phyloP scores from a whole-genome alignment of 2,888 invertebrate genomes.

The Keiferia lycopersicella region DNA sequence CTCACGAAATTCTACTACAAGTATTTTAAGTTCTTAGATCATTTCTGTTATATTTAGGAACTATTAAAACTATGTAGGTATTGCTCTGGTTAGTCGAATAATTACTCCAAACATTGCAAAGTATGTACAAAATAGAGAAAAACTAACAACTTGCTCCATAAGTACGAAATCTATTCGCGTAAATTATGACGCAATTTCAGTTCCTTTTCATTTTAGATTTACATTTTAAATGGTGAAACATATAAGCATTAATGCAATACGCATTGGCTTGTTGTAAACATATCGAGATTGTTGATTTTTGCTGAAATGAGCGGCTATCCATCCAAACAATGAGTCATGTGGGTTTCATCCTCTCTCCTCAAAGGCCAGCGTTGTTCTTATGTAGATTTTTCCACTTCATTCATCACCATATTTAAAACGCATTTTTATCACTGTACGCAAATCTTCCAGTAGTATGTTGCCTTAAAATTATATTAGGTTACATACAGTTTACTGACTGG shows the following conservation, averaged over 20 bases:
- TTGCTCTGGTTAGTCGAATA: background rate
- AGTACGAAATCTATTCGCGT: slow-evolving; percentile 9
- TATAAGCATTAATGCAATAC: slow-evolving; percentile 38
- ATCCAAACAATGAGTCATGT: slow-evolving; percentile 50
- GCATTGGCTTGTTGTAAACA: slow-evolving; percentile 42
- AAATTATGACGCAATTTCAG: slow-evolving; percentile 24
- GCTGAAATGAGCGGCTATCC: slow-evolving; percentile 49
- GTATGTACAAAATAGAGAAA: background rate
- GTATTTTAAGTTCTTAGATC: background rate
- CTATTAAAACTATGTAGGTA: background rate
- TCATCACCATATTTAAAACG: slow-evolving; percentile 6
- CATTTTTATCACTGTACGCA: background rate
- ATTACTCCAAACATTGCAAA: background rate
- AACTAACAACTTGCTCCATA: background rate
- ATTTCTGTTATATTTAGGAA: background rate
- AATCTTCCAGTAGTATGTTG: background rate
- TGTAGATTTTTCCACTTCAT: slow-evolving; percentile 1
- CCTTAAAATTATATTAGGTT: too few relatives aligned
- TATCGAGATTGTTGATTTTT: slow-evolving; percentile 49
- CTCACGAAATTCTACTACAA: background rate
- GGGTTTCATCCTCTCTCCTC: slow-evolving; percentile 33
- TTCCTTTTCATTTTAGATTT: slow-evolving; percentile 19
- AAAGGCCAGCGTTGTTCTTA: slow-evolving; percentile 19
- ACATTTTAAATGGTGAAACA: slow-evolving; percentile 18
- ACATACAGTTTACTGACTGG: too few relatives aligned